Percentiles rank a stretch among this genome's conserved stretches.
Evolutionary conservation across 2,888 invertebrate genomes (phyloP).

Genomic region (Cylindroiulus punctatus): DNA sequence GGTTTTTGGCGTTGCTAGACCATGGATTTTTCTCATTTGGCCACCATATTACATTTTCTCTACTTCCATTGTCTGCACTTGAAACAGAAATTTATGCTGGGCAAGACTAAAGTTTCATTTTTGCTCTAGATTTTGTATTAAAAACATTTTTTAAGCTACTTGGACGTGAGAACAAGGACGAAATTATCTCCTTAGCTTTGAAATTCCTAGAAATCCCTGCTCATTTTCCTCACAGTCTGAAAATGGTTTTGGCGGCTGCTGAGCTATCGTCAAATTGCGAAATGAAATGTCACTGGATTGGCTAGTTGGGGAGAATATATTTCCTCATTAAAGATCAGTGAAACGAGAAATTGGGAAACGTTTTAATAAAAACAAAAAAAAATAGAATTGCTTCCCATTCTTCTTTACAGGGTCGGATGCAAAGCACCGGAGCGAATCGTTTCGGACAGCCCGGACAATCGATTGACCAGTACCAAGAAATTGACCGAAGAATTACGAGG

Average conservation of each 20-base stretch:
- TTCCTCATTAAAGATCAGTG: slow-evolving; percentile 12
- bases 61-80: neutral
- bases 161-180: too few species aligned
- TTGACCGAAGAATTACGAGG: neutral
- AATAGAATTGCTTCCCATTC: neutral
- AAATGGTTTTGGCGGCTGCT: too few species aligned
- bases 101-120: neutral
- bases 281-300: neutral
- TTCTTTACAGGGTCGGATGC: neutral
- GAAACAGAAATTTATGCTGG: neutral
- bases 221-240: too few species aligned
- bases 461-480: neutral
- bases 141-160: neutral
- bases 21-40: neutral
- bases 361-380: neutral
- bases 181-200: too few species aligned
- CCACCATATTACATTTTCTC: neutral
- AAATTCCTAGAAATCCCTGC: too few species aligned
- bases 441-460: neutral
- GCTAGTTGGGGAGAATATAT: neutral
- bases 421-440: neutral
- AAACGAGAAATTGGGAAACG: slow-evolving; percentile 1
- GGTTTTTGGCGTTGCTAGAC: neutral
- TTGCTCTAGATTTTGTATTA: neutral
- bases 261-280: too few species aligned